These are phyloP conservation scores for Eudemis profundana DNA, from an alignment of 2,888 invertebrate genomes.

Conservation along the genomic window DNA sequence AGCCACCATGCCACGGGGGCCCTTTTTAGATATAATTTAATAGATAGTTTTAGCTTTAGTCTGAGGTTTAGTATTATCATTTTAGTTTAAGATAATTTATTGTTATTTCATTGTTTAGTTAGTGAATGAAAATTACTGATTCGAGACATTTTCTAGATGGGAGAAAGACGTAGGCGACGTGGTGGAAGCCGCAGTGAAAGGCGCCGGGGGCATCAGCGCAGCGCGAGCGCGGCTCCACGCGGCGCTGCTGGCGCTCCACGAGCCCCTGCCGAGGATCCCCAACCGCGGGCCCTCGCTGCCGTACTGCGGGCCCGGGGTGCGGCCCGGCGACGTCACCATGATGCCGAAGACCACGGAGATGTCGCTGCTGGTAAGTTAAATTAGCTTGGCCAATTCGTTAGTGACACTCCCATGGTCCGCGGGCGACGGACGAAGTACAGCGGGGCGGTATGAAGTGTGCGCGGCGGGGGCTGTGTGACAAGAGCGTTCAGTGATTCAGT, in stretches of 20 bases:
- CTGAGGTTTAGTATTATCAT: too few species aligned
- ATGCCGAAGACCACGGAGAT: constrained; percentile 82
- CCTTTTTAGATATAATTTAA: too few species aligned
- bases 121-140: too few species aligned
- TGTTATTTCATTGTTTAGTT: too few species aligned
- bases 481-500: too few species aligned
- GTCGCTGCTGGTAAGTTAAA: constrained; percentile 72
- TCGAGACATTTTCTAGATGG: constrained; percentile 60
- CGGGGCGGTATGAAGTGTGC: too few species aligned
- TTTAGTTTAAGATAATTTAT: too few species aligned
- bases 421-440: too few species aligned
- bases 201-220: constrained; percentile 75
- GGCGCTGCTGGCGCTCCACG: constrained; percentile 73
- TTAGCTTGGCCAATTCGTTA: background rate
- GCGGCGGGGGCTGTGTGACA: too few species aligned
- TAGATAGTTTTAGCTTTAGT: too few species aligned
- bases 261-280: constrained; percentile 61
- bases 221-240: constrained; percentile 77
- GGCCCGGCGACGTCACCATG: constrained; percentile 82
- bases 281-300: constrained; percentile 84
- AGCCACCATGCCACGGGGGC: too few species aligned
- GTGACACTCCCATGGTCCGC: too few species aligned
- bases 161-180: constrained; percentile 84
- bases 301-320: constrained; percentile 85
- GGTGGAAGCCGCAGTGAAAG: constrained; percentile 84